phyloP scores from a whole-genome alignment of 2,113 vertebrate species.

The Pristiophorus japonicus region DNA sequence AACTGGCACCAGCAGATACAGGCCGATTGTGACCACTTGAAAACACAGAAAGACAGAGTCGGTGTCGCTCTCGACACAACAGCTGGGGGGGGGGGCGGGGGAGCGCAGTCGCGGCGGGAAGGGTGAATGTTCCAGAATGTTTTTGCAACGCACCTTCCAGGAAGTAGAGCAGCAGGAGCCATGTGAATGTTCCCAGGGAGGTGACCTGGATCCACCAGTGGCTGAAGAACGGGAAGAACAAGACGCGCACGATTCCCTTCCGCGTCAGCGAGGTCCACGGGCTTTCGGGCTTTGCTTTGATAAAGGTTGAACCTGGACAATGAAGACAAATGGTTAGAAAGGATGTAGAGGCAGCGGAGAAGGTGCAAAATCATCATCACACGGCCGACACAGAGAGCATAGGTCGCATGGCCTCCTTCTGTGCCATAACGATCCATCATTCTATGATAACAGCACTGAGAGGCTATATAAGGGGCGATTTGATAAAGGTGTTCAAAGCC shows the following conservation, averaged over 20 bases:
- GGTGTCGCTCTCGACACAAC: not conserved
- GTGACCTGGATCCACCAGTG: constrained; percentile 97
- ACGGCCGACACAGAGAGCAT: too few relatives aligned
- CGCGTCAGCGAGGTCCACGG: constrained; percentile 86
- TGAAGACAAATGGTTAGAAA: not conserved
- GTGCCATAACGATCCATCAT: too few relatives aligned
- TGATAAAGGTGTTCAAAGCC: too few relatives aligned
- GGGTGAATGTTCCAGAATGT: not conserved
- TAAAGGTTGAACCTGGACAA: constrained; percentile 85
- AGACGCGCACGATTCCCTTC: constrained; percentile 87
- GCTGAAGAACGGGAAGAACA: constrained; percentile 89
- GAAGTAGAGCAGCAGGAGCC: constrained; percentile 81
- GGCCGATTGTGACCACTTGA: constrained; percentile 69
- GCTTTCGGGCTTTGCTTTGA: constrained; percentile 92
- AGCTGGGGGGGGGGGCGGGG: not conserved
- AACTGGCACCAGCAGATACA: constrained; percentile 74
- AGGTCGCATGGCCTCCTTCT: too few relatives aligned
- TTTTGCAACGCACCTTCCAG: constrained; percentile 72
- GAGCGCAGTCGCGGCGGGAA: not conserved
- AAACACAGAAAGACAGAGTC: constrained; percentile 26
- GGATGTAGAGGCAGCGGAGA: not conserved
- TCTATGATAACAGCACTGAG: not conserved
- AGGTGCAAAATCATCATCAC: not conserved
- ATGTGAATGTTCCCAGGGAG: constrained; percentile 74
- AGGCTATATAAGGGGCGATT: too few relatives aligned